phyloP scores from a whole-genome alignment of 2,888 invertebrate species.

The Acrocera orbiculus region DNA sequence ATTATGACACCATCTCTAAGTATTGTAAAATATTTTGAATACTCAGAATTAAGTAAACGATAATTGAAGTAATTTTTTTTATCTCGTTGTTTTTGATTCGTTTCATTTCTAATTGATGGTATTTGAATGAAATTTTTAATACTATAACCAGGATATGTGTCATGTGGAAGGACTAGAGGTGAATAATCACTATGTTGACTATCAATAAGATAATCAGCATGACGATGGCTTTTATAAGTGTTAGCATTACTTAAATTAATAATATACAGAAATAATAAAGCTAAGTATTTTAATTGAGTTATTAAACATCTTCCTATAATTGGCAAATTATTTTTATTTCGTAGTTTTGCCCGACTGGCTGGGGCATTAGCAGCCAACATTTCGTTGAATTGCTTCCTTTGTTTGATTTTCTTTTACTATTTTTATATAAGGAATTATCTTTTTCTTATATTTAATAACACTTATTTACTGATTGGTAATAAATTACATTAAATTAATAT shows the following conservation, averaged over 20 bases:
- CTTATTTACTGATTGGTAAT: too few relatives aligned
- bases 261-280: too few relatives aligned
- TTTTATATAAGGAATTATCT: too few relatives aligned
- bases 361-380: too few relatives aligned
- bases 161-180: conserved; percentile 58
- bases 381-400: too few relatives aligned
- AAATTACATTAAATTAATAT: too few relatives aligned
- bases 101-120: not conserved
- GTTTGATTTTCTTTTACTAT: too few relatives aligned
- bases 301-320: too few relatives aligned
- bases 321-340: too few relatives aligned
- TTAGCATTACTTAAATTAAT: conserved; percentile 6
- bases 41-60: conserved; percentile 58
- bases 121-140: conserved; percentile 55
- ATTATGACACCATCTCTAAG: conserved; percentile 76
- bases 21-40: conserved; percentile 71
- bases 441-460: too few relatives aligned
- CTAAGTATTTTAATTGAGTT: too few relatives aligned
- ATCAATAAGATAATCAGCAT: conserved; percentile 2
- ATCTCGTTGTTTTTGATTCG: not conserved
- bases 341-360: too few relatives aligned
- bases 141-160: conserved; percentile 77
- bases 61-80: conserved; percentile 30
- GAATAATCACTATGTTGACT: conserved; percentile 6
- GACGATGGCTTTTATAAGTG: conserved; percentile 6